Evolutionary conservation across 2,797 vertebrate species (phyloP), one percentile per base, ranked within the genome.

Genomic region (Pipistrellus pipistrellus): DNA sequence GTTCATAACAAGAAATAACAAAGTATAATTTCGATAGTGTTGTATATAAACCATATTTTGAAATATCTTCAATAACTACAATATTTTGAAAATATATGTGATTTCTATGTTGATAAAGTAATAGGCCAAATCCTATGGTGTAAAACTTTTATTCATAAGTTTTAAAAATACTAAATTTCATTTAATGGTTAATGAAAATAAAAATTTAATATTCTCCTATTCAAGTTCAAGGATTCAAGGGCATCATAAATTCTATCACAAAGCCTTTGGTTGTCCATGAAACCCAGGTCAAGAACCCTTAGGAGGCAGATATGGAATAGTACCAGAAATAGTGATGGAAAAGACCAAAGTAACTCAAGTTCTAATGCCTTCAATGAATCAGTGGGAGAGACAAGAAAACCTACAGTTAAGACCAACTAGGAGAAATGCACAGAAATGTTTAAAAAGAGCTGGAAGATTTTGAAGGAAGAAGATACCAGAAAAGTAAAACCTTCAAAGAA

Each of bases 401-500:
- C 48, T 85, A 78, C 6, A 48, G 27, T 51, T 72, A 64, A 93
- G 80, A 91, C 44, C 81, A 96, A 84, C 59, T 86, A 84, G 83
- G 83, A 95, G 30, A 75, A 87, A 81, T 51, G 38, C 69, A 89
- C 72, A 94, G 71, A 76, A 94, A 88, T 69, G 30, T 84, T 93
- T 80, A 91, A 94, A 92, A 96, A 91, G 72, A 94, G 51, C 87
- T 68, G 46, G 46, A 69, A 83, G 81, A 85, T 62, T 96, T 94
- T 97, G 95, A 97, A 95, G 95, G 51, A 91, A 93, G 83, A 86
- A 85, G 57, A 85, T 62, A 94, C 94, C 64, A 85, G 87, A 75
- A 91, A 95, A 95, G 85, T 80, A 93, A 95, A 96, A 55, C 62
- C 82, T 91, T 94, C 95, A 96, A 97, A 97, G 82, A 87, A 95